phyloP scores from a whole-genome alignment of 2,888 invertebrate species.

The Leptopterna dolabrata region DNA sequence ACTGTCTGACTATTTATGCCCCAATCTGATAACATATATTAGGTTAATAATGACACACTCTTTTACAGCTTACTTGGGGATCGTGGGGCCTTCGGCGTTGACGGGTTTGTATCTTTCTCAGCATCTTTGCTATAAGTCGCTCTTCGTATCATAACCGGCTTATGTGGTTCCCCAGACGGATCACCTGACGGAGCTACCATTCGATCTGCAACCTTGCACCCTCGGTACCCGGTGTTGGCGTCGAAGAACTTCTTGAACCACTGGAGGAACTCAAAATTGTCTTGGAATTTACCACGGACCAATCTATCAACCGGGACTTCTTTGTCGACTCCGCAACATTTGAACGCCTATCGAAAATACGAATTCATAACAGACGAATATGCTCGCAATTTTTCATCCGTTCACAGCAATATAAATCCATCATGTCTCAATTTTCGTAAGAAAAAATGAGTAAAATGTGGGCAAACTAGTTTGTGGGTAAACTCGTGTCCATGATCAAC shows the following conservation, averaged over 20 bases:
- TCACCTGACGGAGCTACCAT: neutral
- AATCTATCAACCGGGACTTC: slow-evolving; percentile 67
- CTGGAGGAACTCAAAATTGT: slow-evolving; percentile 53
- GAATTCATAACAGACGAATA: too few species aligned
- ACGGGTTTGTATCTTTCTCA: neutral
- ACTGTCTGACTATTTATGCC: too few species aligned
- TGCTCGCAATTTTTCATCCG: too few species aligned
- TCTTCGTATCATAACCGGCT: slow-evolving; percentile 19
- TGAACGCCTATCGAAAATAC: slow-evolving; percentile 18
- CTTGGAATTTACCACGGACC: slow-evolving; percentile 52
- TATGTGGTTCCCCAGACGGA: slow-evolving; percentile 1
- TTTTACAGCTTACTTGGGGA: neutral
- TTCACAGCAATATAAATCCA: too few species aligned
- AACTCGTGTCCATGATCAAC: too few species aligned
- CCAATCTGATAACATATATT: too few species aligned
- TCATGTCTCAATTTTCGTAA: too few species aligned
- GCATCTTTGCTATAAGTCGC: slow-evolving; percentile 19
- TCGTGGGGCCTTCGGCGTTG: neutral
- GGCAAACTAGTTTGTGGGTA: too few species aligned
- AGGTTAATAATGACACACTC: too few species aligned
- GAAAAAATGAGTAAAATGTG: too few species aligned
- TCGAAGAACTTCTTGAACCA: slow-evolving; percentile 55
- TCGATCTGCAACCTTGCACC: neutral
- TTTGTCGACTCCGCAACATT: slow-evolving; percentile 65
- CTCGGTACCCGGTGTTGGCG: slow-evolving; percentile 25